A percentile compares a stretch with the other conserved stretches of the same genome.
Evolutionary conservation across 2,113 vertebrate genomes (phyloP).

Genomic region (Megalops atlanticus): DNA sequence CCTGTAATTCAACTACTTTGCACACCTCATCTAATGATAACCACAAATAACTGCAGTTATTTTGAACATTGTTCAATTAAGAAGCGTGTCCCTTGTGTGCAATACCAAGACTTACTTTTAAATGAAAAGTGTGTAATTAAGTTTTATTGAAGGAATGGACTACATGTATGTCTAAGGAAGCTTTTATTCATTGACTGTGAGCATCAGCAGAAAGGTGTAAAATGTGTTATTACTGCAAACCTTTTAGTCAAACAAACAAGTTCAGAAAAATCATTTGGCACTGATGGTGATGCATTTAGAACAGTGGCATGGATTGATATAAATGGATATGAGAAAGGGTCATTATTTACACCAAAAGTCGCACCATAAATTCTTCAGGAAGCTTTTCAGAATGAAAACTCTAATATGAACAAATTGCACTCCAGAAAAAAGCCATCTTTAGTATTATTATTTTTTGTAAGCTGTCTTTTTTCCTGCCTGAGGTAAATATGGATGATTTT

Average conservation of each 20-base stretch:
- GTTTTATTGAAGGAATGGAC: slow-evolving; percentile 1
- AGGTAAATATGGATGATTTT: too few relatives aligned
- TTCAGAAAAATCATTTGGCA: too few relatives aligned
- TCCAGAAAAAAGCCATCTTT: too few relatives aligned
- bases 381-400: too few relatives aligned
- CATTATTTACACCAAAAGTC: too few relatives aligned
- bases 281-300: too few relatives aligned
- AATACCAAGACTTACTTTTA: slow-evolving; percentile 64
- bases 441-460: too few relatives aligned
- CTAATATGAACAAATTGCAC: too few relatives aligned
- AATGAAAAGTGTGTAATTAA: slow-evolving; percentile 33
- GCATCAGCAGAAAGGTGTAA: background rate
- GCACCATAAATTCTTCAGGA: too few relatives aligned
- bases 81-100: slow-evolving; percentile 48
- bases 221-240: background rate
- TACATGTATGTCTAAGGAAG: background rate
- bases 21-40: slow-evolving; percentile 14
- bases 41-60: slow-evolving; percentile 60
- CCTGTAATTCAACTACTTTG: background rate
- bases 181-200: background rate
- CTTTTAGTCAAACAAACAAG: background rate
- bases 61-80: slow-evolving; percentile 18
- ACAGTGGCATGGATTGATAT: too few relatives aligned
- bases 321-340: too few relatives aligned
- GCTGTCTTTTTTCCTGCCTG: too few relatives aligned